Evolutionary conservation across 2,113 vertebrate genomes (phyloP), one percentile per base, ranked within the genome.

Genomic region (Sturnus vulgaris): DNA sequence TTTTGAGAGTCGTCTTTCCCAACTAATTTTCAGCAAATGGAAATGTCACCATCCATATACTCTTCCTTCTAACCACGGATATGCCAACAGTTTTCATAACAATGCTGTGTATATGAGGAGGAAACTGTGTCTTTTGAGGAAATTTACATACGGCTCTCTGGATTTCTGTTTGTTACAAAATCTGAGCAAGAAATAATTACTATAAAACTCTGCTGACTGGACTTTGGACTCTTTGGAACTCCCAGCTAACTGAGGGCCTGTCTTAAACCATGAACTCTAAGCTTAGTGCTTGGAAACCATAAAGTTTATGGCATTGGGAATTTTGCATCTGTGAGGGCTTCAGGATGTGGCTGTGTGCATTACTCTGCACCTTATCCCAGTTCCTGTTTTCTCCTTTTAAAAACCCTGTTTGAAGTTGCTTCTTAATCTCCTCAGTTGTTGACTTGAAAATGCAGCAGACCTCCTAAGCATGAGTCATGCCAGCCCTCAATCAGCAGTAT

Each of bases 391-490:
- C 72, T 82, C 57, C 35, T 31, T 96, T 91, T 95, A 72, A 93
- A 89, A 89, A 18, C 31, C 60, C n/a, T 7, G 5, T 92, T 95
- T 94, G 86, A 84, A 97, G 88, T 57, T 64, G 30, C 77, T 82
- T 56, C 77, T 92, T 93, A 71, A 86, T 92, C 92, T 92, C 60
- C n/a, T 15, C 71, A 63, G 2, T 3, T 84, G 93, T 55, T 93
- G 86, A 89, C 77, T 93, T 86, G 94, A 73, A 94, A 97, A 93
- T 49, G 77, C 80, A 4, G 81, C 24, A 2, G 33, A 63, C 60
- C 60, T 95, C 80, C 89, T 39, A 28, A 83, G 76, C 24, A 55
- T 96, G 95, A 95, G 81, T 97, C 94, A 97, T 64, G 17, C 18
- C 55, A 94, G 72, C 91, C 92, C 91, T 97, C 94, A 91, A 59